These are phyloP conservation scores for Drosophila nikananu DNA, from an alignment of 1,140 invertebrate species.

Conservation along the genomic window DNA sequence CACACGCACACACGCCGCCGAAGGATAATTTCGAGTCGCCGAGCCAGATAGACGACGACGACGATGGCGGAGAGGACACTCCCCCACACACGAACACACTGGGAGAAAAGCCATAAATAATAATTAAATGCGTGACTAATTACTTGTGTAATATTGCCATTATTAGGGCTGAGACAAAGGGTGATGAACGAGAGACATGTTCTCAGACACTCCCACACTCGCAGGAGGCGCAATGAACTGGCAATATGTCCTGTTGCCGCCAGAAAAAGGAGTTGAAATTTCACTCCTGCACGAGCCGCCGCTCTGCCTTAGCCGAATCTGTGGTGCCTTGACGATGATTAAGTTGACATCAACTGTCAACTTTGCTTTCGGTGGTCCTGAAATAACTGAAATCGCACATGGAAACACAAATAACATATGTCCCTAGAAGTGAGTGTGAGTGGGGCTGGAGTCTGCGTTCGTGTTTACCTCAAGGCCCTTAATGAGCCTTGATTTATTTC, in stretches of 20 bases:
- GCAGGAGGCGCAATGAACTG: conserved; percentile 60
- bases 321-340: conserved; percentile 71
- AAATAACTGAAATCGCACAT: conserved; percentile 50
- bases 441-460: conserved; percentile 9
- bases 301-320: conserved; percentile 1
- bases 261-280: conserved; percentile 74
- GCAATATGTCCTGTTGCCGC: conserved; percentile 75
- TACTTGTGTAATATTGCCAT: conserved; percentile 82
- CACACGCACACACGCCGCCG: conserved; percentile 6
- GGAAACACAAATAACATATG: conserved; percentile 44
- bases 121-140: conserved; percentile 85
- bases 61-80: not conserved
- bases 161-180: conserved; percentile 58
- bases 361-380: conserved; percentile 60
- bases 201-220: conserved; percentile 14
- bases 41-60: conserved; percentile 23
- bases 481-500: conserved; percentile 82
- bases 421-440: conserved; percentile 35
- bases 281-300: conserved; percentile 26
- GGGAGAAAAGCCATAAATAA: conserved; percentile 67
- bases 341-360: conserved; percentile 82
- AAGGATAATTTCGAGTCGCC: conserved; percentile 34
- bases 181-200: conserved; percentile 49
- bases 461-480: conserved; percentile 59
- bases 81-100: not conserved